phyloP scores from a whole-genome alignment of 2,113 vertebrate species.

The Trochalopteron elliotii region DNA sequence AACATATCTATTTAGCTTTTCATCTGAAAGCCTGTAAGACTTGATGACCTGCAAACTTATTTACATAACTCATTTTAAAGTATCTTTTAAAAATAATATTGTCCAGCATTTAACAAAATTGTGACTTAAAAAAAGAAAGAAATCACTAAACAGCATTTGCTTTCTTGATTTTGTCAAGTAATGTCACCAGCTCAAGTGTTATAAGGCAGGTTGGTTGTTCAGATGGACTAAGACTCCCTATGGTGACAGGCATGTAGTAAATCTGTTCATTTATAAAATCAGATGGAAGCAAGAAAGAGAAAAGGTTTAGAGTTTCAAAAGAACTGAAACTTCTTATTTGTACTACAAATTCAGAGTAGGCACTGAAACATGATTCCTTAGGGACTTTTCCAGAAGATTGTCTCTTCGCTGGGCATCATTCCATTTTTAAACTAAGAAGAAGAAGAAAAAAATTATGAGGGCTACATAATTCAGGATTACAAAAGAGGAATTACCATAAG shows the following conservation, averaged over 20 bases:
- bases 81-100: constrained; percentile 63
- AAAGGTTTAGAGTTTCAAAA: constrained; percentile 76
- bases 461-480: not conserved
- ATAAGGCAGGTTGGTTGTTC: constrained; percentile 75
- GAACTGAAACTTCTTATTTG: constrained; percentile 76
- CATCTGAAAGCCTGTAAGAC: constrained; percentile 63
- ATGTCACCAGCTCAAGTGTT: constrained; percentile 64
- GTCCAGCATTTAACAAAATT: constrained; percentile 72
- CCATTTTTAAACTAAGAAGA: constrained; percentile 58
- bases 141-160: constrained; percentile 63
- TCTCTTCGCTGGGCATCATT: constrained; percentile 74
- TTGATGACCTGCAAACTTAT: constrained; percentile 45
- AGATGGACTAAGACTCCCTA: constrained; percentile 45
- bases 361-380: constrained; percentile 82
- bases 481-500: not conserved
- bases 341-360: constrained; percentile 76
- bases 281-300: constrained; percentile 65
- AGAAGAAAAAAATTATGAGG: not conserved
- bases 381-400: constrained; percentile 79
- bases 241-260: constrained; percentile 34
- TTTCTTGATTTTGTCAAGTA: constrained; percentile 63
- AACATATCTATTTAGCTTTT: constrained; percentile 45
- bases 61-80: constrained; percentile 58
- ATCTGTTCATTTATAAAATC: constrained; percentile 72
- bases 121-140: constrained; percentile 53